Evolutionary conservation across 2,113 vertebrate genomes (phyloP).

Genomic region (Sakesphorus luctuosus): DNA sequence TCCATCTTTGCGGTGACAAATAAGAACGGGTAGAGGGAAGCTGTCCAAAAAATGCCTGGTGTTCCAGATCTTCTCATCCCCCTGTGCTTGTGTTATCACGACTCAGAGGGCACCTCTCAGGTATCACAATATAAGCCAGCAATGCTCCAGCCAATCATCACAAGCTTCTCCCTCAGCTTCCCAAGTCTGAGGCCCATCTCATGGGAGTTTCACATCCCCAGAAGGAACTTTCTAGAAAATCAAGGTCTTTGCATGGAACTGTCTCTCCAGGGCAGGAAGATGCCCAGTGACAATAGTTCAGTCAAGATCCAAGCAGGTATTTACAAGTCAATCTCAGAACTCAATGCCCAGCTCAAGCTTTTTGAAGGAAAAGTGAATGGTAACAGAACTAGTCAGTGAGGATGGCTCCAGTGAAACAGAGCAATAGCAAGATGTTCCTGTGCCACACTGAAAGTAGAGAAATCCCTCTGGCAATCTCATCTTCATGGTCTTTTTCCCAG

Average conservation of each 20-base stretch:
- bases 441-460: background rate
- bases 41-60: background rate
- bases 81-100: background rate
- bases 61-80: background rate
- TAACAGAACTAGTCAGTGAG: background rate
- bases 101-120: background rate
- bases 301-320: background rate
- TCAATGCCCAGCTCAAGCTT: background rate
- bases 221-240: background rate
- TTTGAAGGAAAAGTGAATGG: background rate
- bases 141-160: background rate
- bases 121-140: rapidly evolving
- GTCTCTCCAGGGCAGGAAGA: background rate
- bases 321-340: background rate
- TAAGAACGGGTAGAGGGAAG: background rate
- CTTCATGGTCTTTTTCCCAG: background rate
- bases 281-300: background rate
- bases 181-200: background rate
- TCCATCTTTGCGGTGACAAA: background rate
- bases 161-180: background rate
- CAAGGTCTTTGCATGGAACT: background rate
- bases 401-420: background rate
- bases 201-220: background rate
- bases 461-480: background rate
- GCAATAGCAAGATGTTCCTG: background rate